These are phyloP conservation scores for Falco naumanni DNA, from an alignment of 2,797 vertebrate genomes.

Conservation along the genomic window DNA sequence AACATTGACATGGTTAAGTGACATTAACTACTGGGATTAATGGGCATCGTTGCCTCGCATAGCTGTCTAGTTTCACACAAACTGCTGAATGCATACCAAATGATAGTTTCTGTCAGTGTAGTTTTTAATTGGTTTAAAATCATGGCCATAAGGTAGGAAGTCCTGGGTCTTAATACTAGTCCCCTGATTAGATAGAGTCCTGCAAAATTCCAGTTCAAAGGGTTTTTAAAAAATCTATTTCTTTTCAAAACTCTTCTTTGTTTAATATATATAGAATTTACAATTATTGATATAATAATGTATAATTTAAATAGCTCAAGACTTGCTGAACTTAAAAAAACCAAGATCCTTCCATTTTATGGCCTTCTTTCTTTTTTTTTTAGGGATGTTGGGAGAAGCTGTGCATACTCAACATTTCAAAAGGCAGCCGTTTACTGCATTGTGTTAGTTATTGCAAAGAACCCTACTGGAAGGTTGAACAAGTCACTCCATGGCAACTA, in stretches of 20 bases:
- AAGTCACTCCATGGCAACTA: background rate
- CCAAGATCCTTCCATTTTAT: background rate
- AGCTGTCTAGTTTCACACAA: background rate
- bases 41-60: background rate
- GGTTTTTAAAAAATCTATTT: background rate
- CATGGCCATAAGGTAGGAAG: background rate
- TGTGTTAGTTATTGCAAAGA: background rate
- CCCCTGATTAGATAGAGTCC: background rate
- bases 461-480: background rate
- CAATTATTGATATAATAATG: too few species aligned
- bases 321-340: background rate
- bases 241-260: background rate
- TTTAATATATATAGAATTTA: too few species aligned
- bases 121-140: slow-evolving; percentile 3
- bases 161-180: background rate
- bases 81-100: background rate
- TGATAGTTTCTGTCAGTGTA: background rate
- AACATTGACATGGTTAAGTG: background rate
- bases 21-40: background rate
- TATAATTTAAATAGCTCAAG: background rate
- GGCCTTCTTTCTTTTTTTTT: background rate
- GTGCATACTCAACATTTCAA: background rate
- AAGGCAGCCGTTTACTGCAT: background rate
- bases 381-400: background rate
- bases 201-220: background rate